phyloP scores from a whole-genome alignment of 2,113 vertebrate species.

The Amazona guildingii region DNA sequence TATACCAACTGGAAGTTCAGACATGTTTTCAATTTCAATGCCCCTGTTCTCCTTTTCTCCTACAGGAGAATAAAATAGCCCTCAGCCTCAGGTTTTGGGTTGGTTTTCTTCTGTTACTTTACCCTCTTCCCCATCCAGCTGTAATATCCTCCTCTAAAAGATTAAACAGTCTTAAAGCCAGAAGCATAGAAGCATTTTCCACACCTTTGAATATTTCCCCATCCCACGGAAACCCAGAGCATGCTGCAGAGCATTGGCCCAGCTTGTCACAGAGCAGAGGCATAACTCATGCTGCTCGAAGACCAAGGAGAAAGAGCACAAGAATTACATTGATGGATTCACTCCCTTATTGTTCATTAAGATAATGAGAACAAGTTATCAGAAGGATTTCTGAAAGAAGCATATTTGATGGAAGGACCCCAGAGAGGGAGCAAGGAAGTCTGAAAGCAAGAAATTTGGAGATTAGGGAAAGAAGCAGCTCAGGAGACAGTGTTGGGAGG shows the following conservation, averaged over 20 bases:
- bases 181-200: not conserved
- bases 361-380: slow-evolving; percentile 17
- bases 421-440: not conserved
- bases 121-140: not conserved
- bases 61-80: not conserved
- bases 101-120: not conserved
- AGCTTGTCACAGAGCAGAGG: not conserved
- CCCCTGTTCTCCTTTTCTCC: not conserved
- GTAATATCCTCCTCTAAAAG: not conserved
- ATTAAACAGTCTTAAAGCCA: not conserved
- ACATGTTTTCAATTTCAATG: not conserved
- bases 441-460: not conserved
- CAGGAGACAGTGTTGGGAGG: not conserved
- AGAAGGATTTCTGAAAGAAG: slow-evolving; percentile 4
- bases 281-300: not conserved
- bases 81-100: not conserved
- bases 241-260: not conserved
- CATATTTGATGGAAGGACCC: not conserved
- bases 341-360: slow-evolving; percentile 16
- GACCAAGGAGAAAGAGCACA: not conserved
- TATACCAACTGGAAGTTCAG: not conserved
- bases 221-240: not conserved
- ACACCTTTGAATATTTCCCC: not conserved
- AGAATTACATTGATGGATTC: not conserved
- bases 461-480: not conserved